Conservation (phyloP, 2,797 vertebrate species). For the Capromys pilorides region DNA sequence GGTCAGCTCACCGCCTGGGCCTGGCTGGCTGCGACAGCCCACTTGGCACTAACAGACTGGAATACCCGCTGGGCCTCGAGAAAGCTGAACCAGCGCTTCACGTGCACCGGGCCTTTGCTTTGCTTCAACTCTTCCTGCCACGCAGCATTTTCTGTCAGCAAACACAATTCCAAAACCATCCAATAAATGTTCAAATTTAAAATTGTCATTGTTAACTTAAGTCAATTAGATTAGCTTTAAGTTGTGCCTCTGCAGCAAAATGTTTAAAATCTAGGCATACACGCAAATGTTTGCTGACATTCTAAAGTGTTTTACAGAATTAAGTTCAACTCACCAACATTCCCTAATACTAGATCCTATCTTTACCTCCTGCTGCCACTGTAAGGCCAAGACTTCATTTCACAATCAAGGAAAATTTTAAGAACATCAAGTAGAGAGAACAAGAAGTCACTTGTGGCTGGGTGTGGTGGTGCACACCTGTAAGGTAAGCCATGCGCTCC, state of each 20-base stretch:
- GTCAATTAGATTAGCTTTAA: not conserved
- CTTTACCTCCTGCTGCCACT: not conserved
- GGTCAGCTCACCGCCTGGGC: slow-evolving; percentile 85
- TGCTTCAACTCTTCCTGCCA: slow-evolving; percentile 88
- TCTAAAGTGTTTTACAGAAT: not conserved
- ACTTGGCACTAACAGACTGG: slow-evolving; percentile 90
- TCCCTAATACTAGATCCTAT: not conserved
- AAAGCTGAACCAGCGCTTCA: slow-evolving; percentile 94
- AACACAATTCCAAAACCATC: slow-evolving; percentile 68
- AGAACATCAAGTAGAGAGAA: not conserved
- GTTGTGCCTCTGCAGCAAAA: not conserved
- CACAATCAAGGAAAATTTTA: not conserved
- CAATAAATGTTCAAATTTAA: not conserved
- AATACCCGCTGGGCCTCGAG: slow-evolving; percentile 92
- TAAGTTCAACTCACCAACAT: not conserved
- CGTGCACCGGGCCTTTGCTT: slow-evolving; percentile 88
- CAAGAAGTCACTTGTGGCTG: not conserved
- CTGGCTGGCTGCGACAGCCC: slow-evolving; percentile 77
- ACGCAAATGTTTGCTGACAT: not conserved
- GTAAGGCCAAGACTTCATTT: not conserved
- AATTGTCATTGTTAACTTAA: not conserved
- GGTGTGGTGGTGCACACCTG: not conserved
- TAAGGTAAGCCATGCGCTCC: not conserved
- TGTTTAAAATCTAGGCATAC: not conserved
- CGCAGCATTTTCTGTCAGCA: slow-evolving; percentile 84